Conservation (phyloP, 1,140 invertebrate genomes). For the Centruroides sculpturatus region DNA sequence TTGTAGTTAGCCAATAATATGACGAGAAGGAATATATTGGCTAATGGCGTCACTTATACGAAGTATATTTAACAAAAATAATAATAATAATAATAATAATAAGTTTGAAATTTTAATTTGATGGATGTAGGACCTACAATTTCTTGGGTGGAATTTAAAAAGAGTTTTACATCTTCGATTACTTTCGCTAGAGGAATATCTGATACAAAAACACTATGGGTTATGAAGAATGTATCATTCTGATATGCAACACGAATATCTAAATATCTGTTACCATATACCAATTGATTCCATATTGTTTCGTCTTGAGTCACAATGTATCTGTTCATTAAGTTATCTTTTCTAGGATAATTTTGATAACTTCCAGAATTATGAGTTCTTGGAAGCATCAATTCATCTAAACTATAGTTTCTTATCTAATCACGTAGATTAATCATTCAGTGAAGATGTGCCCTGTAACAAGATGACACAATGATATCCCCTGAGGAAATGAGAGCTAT, state of each 20-base stretch:
- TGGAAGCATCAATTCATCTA: constrained; percentile 45
- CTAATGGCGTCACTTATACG: too few relatives aligned
- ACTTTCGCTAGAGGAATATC: constrained; percentile 17
- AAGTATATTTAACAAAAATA: too few relatives aligned
- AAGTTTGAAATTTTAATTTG: too few relatives aligned
- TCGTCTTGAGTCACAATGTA: constrained; percentile 21
- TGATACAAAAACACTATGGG: constrained; percentile 24
- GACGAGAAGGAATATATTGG: too few relatives aligned
- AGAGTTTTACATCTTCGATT: constrained; percentile 16
- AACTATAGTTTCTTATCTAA: constrained; percentile 32
- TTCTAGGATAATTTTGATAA: constrained; percentile 34
- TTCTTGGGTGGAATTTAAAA: constrained; percentile 33
- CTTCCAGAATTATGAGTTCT: constrained; percentile 54
- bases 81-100: too few relatives aligned
- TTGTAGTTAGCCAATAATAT: too few relatives aligned
- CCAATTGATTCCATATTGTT: constrained; percentile 22
- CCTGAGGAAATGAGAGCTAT: constrained; percentile 37
- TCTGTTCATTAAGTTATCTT: constrained; percentile 36
- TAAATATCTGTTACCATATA: constrained; percentile 22
- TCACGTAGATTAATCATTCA: constrained; percentile 6
- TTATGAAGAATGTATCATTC: constrained; percentile 21
- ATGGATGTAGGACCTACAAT: constrained; percentile 22
- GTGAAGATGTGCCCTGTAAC: constrained; percentile 41
- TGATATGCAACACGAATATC: constrained; percentile 20
- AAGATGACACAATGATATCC: constrained; percentile 34